Conservation (phyloP, 1,140 invertebrate species). For the Hypsibius dujardini region DNA sequence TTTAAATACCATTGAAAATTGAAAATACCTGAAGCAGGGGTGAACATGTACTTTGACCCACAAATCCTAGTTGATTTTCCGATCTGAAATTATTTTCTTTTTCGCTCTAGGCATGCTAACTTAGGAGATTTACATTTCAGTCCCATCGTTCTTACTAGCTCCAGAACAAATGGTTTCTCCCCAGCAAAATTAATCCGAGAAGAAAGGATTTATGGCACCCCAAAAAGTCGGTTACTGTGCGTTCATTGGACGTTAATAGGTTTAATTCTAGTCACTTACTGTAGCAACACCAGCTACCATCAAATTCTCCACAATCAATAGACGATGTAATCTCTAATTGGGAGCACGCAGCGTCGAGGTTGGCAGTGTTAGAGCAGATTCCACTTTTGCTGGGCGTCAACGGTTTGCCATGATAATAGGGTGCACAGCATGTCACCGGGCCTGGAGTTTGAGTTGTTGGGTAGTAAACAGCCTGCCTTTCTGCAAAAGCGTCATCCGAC, state of each 20-base stretch:
- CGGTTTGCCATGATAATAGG: not conserved
- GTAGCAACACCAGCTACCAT: slow-evolving; percentile 11
- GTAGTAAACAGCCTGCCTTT: no score
- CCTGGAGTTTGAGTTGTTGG: not conserved
- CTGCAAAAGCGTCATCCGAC: no score
- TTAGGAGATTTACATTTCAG: not conserved
- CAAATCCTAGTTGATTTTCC: no score
- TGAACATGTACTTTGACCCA: no score
- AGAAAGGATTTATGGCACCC: no score
- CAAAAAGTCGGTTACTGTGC: no score
- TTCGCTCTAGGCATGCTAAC: no score
- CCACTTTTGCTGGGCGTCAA: slow-evolving; percentile 13
- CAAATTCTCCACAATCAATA: not conserved
- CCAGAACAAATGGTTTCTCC: not conserved
- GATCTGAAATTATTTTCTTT: no score
- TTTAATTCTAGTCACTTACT: not conserved
- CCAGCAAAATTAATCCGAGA: no score
- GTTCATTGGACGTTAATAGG: no score
- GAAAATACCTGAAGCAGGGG: no score
- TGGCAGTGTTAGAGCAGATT: not conserved
- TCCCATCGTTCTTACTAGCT: not conserved
- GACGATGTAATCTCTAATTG: not conserved
- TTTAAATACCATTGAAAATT: no score
- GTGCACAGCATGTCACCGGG: not conserved
- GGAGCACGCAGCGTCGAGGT: not conserved